Conservation (phyloP, 2,113 vertebrate species). For the Baryphthengus martii region DNA sequence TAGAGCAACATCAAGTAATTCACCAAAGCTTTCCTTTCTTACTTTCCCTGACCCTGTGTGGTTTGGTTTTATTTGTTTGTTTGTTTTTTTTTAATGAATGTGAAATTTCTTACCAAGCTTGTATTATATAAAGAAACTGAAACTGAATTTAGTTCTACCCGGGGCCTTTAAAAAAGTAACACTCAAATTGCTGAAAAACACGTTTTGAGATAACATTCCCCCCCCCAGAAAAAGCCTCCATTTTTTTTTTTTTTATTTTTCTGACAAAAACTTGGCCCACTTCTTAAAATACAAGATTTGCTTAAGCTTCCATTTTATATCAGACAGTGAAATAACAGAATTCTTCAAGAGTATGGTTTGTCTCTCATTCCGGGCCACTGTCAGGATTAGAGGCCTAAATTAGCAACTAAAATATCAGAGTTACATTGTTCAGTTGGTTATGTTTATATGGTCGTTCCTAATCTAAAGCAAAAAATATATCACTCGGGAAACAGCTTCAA, state of each 20-base stretch:
- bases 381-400: background rate
- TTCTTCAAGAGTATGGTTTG: background rate
- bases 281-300: background rate
- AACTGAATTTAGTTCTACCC: background rate
- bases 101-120: background rate
- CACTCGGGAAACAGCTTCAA: background rate
- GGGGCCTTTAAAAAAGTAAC: background rate
- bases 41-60: fast-evolving
- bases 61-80: background rate
- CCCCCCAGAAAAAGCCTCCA: no score
- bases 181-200: background rate
- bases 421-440: background rate
- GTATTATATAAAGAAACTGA: background rate
- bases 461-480: background rate
- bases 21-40: background rate
- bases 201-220: background rate
- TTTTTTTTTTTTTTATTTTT: background rate
- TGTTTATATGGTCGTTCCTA: background rate
- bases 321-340: background rate
- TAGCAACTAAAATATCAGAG: background rate
- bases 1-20: background rate
- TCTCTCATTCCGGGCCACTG: background rate
- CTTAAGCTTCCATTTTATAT: background rate
- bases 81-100: background rate
- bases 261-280: background rate